Base-by-base conservation (phyloP, 2,113 vertebrate species). In the Danio rerio region DNA sequence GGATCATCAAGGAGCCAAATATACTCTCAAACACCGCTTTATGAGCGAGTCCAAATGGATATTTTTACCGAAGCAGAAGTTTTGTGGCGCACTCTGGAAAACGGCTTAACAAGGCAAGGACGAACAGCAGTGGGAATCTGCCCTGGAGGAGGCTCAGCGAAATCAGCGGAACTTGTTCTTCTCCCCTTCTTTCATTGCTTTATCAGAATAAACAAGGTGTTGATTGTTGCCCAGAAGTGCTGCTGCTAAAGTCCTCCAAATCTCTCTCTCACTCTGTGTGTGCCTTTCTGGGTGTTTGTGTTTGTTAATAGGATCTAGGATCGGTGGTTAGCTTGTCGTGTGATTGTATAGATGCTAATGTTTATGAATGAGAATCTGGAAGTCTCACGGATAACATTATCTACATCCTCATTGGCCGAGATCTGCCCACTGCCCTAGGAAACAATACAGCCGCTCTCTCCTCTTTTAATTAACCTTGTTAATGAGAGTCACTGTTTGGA, bases 401-500 rank as follows among this genome's bases (percentile, higher is more conserved):
- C 65, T 47, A 40, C 68, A 65, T 59, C 20, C 82, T 66, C 66
- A 13, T 56, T 31, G 20, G 21, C 43, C 50, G 58, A 81, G 69
- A 77, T 49, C n/a, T 52, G 42, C 62, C 13, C 15, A 31, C 53
- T 61, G 72, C 20, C 76, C 58, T 58, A 21, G 20, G 50, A 68
- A 76, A 74, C 61, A 52, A 45, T 58, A 52, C 53, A 82, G 58
- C 71, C 9, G 5, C 18, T 58, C 62, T 58, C 79, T 87, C 78
- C 71, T 84, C 65, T 70, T 58, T 81, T 87, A 87, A 90, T 91
- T 89, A 89, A 85, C 86, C 87, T 73, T 81, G 77, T 52, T 87
- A 86, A 90, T 83, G 85, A 82, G 58, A 80, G 82, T 83, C 73
- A 78, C 80, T 72, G 80, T 80, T 58, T 16, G 66, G 61, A 65